Base-by-base conservation (phyloP, 2,113 vertebrate species). In the Turdus rufiventris region DNA sequence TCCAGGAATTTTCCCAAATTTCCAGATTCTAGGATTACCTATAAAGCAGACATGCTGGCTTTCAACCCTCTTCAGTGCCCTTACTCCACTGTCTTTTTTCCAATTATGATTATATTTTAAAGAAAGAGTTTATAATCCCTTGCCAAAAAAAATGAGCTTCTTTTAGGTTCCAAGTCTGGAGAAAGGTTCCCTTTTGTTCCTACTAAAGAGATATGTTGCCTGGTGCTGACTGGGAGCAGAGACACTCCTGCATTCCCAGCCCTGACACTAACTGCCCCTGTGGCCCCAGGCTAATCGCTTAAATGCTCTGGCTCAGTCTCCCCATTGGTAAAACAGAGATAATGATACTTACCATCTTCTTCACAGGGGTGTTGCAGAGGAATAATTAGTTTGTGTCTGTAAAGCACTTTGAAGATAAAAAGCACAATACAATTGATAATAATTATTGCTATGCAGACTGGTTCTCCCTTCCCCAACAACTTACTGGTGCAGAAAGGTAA, bases 341-440 rank as follows among this genome's bases (percentile, higher is more conserved):
- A 96, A 96, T 96, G 93, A 97, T 96, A 96, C 94, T 95, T 93
- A 95, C 94, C 94, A 96, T 93, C 93, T 93, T 92, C 93, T 94
- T 97, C 94, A 94, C 78, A 94, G 90, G 93, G 51, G 78, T 96
- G 95, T 96, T 96, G 91, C 94, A 96, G 78, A 95, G 94, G 89
- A 97, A 96, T 96, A 96, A 96, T 96, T 97, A 96, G 93, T 96
- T 97, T 96, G 93, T 95, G 95, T 95, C 95, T 97, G 94, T 91
- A 96, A 94, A 97, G 78, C 81, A 93, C 95, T 97, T 97, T 97
- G 96, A 97, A 97, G 96, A 96, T 97, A 95, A 96, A 97, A 96
- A 91, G 93, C 94, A 88, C 94, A 95, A 96, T 96, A 94, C 94
- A 93, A 96, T 96, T 97, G 95, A 96, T 96, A 96, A 97, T 97